Percentiles rank a stretch among this genome's conserved stretches.
phyloP scores from a whole-genome alignment of 2,888 invertebrate species.

The Acronicta psi region DNA sequence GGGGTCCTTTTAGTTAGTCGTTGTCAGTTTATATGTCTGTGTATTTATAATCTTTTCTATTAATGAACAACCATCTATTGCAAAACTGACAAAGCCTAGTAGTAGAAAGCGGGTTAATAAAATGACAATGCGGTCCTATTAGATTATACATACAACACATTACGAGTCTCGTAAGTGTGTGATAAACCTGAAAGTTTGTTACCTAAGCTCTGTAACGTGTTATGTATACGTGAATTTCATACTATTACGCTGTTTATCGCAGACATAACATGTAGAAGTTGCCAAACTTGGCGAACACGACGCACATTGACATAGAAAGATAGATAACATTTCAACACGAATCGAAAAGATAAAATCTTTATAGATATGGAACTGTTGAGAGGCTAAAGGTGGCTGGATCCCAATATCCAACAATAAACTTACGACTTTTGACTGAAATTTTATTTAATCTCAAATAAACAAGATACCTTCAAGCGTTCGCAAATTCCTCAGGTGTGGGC shows the following conservation, averaged over 20 bases:
- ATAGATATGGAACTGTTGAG: too few relatives aligned
- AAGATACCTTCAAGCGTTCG: constrained; percentile 76
- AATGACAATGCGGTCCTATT: constrained; percentile 4
- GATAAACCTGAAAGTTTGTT: constrained; percentile 10
- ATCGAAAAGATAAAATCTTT: too few relatives aligned
- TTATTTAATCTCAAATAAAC: constrained; percentile 3
- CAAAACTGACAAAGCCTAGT: background rate
- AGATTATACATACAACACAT: constrained; percentile 3
- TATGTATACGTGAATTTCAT: background rate
- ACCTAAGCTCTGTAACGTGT: constrained; percentile 1
- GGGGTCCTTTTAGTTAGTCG: too few relatives aligned
- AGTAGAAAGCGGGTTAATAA: background rate
- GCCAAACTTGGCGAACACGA: too few relatives aligned
- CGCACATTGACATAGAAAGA: too few relatives aligned
- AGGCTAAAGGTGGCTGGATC: too few relatives aligned
- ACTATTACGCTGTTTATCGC: too few relatives aligned
- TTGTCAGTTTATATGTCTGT: too few relatives aligned
- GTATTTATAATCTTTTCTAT: too few relatives aligned
- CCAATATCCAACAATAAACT: background rate
- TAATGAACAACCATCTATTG: too few relatives aligned
- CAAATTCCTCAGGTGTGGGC: constrained; percentile 91
- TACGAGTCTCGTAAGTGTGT: background rate
- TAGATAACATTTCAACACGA: too few relatives aligned
- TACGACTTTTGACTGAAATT: constrained; percentile 4
- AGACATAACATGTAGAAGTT: too few relatives aligned